Conservation (phyloP, 2,888 invertebrate species). For the Pachymerium ferrugineum region DNA sequence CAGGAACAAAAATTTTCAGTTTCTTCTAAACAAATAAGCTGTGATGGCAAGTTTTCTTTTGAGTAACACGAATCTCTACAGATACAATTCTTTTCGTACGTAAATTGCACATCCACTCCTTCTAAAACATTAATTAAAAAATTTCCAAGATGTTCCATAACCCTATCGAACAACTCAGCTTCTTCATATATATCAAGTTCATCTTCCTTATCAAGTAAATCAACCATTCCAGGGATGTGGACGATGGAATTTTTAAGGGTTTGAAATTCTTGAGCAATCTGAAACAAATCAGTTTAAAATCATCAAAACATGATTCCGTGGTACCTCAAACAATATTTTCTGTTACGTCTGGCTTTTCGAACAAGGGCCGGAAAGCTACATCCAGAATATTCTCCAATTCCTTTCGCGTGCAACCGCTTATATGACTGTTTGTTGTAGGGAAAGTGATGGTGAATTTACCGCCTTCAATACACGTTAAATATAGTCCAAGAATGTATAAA, state of each 20-base stretch:
- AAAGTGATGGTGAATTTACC: slow-evolving; percentile 2
- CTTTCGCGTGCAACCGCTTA: not conserved
- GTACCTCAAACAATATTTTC: too few species aligned
- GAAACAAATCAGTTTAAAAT: not conserved
- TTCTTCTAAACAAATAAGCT: not conserved
- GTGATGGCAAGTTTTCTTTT: not conserved
- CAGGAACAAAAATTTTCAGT: not conserved
- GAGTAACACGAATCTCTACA: not conserved
- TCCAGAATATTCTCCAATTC: not conserved
- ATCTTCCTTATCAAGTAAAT: not conserved
- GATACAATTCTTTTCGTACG: not conserved
- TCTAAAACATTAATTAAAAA: not conserved
- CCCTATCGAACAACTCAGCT: not conserved
- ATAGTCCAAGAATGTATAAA: not conserved
- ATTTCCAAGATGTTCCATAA: not conserved
- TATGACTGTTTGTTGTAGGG: not conserved
- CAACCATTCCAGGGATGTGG: not conserved
- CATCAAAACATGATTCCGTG: too few species aligned
- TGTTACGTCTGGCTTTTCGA: not conserved
- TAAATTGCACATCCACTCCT: not conserved
- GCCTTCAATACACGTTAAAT: not conserved
- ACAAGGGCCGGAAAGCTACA: not conserved
- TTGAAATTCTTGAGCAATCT: slow-evolving; percentile 1
- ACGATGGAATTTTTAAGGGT: not conserved
- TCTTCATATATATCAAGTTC: not conserved